phyloP scores from a whole-genome alignment of 2,888 invertebrate species.

The Scaptomyza polygonia region DNA sequence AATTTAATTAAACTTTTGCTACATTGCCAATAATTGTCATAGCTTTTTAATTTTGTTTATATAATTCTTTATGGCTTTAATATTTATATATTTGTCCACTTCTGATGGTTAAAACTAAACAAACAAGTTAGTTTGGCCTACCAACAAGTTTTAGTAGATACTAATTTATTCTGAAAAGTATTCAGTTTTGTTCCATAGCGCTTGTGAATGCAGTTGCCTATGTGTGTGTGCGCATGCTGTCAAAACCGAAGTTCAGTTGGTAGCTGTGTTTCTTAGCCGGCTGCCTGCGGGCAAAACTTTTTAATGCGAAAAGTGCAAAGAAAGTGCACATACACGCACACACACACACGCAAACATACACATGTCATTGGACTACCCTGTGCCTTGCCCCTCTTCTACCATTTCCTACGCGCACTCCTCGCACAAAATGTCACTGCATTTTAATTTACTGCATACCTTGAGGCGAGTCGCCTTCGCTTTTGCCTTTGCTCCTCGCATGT shows the following conservation, averaged over 20 bases:
- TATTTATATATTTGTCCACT: too few relatives aligned
- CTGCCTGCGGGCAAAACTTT: conserved; percentile 75
- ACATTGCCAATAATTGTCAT: too few relatives aligned
- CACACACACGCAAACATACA: conserved; percentile 6
- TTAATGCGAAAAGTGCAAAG: conserved; percentile 80
- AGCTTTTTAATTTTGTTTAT: too few relatives aligned
- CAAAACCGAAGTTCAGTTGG: conserved; percentile 68
- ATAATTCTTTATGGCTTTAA: too few relatives aligned
- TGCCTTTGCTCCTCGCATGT: conserved; percentile 51
- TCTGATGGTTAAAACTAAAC: background rate
- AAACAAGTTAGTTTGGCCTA: background rate
- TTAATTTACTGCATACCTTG: conserved; percentile 81
- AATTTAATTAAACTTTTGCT: too few relatives aligned
- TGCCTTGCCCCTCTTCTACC: conserved; percentile 12
- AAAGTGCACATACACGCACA: conserved; percentile 62
- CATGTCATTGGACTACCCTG: conserved; percentile 42
- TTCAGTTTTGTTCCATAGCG: background rate
- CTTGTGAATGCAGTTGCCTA: conserved; percentile 23
- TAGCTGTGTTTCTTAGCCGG: conserved; percentile 54
- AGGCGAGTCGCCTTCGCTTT: conserved; percentile 60
- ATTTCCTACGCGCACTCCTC: background rate
- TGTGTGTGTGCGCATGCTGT: conserved; percentile 56
- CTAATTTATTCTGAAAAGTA: background rate
- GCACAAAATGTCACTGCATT: conserved; percentile 68
- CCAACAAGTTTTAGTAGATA: too few relatives aligned